These are phyloP conservation scores for Dermolepida albohirtum DNA, from an alignment of 2,888 invertebrate genomes.

Conservation along the genomic window DNA sequence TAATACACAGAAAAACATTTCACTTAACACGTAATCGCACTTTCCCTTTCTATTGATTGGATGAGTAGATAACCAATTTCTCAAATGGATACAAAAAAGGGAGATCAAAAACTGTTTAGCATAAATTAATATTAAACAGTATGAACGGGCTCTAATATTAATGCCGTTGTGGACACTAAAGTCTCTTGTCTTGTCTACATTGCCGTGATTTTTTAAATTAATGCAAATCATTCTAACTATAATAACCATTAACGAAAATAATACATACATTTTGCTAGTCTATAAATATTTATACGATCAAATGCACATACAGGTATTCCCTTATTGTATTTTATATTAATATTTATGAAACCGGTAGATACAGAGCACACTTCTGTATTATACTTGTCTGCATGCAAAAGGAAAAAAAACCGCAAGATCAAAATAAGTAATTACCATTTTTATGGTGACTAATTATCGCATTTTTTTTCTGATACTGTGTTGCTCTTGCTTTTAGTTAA, in stretches of 20 bases:
- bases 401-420: constrained; percentile 8
- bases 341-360: constrained; percentile 12
- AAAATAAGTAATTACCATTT: constrained; percentile 13
- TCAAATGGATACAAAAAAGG: constrained; percentile 9
- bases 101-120: constrained; percentile 16
- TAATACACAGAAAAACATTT: no score
- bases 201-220: constrained; percentile 23
- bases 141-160: constrained; percentile 13
- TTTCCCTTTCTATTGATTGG: constrained; percentile 6
- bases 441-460: constrained; percentile 15
- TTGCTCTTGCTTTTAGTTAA: constrained; percentile 5
- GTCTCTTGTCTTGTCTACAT: constrained; percentile 8
- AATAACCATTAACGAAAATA: constrained; percentile 18
- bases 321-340: constrained; percentile 15
- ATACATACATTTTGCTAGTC: constrained; percentile 14
- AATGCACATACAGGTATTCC: constrained; percentile 4
- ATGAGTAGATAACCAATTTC: constrained; percentile 3
- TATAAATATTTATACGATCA: constrained; percentile 6
- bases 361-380: not conserved
- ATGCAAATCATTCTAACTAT: constrained; percentile 30
- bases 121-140: constrained; percentile 30
- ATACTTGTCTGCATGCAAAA: not conserved
- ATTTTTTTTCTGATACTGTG: not conserved
- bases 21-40: no score
- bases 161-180: not conserved